Conservation (phyloP, 2,113 vertebrate genomes). For the Megaleporinus macrocephalus region DNA sequence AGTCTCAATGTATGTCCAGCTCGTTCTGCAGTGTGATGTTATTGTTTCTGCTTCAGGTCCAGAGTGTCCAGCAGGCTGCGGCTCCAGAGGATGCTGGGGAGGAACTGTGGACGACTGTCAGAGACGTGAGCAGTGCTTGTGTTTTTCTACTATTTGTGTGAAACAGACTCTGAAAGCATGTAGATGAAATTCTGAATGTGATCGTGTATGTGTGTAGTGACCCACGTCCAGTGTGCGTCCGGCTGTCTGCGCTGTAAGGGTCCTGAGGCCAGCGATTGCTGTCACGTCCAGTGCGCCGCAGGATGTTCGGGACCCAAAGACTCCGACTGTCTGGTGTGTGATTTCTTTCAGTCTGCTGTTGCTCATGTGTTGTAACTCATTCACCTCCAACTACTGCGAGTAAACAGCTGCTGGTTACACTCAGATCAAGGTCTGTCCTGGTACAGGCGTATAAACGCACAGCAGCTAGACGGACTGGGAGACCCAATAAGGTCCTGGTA, state of each 20-base stretch:
- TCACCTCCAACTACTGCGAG: too few relatives aligned
- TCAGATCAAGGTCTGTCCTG: too few relatives aligned
- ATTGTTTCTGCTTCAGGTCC: conserved; percentile 64
- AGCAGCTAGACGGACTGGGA: too few relatives aligned
- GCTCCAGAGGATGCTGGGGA: conserved; percentile 83
- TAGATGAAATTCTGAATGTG: background rate
- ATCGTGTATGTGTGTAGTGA: conserved; percentile 76
- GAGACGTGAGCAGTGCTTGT: conserved; percentile 78
- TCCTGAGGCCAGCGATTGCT: conserved; percentile 83
- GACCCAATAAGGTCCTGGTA: too few relatives aligned
- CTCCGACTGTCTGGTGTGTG: conserved; percentile 85
- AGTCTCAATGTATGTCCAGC: background rate
- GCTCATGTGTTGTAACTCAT: background rate
- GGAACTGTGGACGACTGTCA: conserved; percentile 82
- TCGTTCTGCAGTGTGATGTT: too few relatives aligned
- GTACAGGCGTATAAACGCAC: too few relatives aligned
- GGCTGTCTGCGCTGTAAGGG: conserved; percentile 93
- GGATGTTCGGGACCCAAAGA: conserved; percentile 95
- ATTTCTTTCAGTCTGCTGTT: background rate
- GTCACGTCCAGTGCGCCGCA: conserved; percentile 91
- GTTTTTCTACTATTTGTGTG: background rate
- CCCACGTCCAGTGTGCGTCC: conserved; percentile 78
- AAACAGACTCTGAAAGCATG: background rate
- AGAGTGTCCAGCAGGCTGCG: conserved; percentile 64
- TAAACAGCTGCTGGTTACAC: too few relatives aligned